Percentiles rank a stretch among this genome's conserved stretches.
These are phyloP conservation scores for Lucilia sericata DNA, from an alignment of 1,140 invertebrate species.

Conservation along the genomic window DNA sequence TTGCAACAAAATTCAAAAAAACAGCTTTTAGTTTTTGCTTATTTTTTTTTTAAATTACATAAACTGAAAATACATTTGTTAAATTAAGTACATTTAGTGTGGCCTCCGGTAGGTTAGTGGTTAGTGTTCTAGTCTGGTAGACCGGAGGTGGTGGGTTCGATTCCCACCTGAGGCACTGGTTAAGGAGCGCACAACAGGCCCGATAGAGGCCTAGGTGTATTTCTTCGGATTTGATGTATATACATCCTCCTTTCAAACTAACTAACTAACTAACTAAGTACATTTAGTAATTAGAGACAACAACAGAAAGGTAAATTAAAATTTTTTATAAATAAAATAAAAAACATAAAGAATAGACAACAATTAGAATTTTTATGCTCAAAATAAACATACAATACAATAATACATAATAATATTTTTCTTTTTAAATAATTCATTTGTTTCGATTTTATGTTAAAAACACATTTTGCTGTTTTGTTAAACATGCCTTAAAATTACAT, in stretches of 20 bases:
- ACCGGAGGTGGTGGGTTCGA: too few relatives aligned
- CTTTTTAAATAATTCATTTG: too few relatives aligned
- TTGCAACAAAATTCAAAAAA: slow-evolving; percentile 3
- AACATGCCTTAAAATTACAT: background rate
- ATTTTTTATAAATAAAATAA: background rate
- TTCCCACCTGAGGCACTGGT: too few relatives aligned
- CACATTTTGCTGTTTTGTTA: background rate
- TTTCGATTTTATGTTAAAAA: background rate
- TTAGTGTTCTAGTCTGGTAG: too few relatives aligned
- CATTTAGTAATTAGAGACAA: background rate
- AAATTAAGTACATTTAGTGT: background rate
- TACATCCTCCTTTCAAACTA: too few relatives aligned
- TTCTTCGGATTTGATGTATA: too few relatives aligned
- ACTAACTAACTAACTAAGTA: too few relatives aligned
- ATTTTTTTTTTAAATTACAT: background rate
- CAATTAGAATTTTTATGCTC: background rate
- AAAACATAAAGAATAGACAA: background rate
- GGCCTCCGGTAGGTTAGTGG: too few relatives aligned
- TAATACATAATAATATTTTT: background rate
- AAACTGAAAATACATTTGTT: background rate
- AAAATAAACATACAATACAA: slow-evolving; percentile 1
- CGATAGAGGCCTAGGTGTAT: too few relatives aligned
- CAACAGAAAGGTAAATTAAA: background rate
- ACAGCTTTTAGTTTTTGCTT: background rate
- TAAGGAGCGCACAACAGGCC: too few relatives aligned